phyloP scores from a whole-genome alignment of 53 echinoderm and acorn worm species.

The Patiria pectinifera region DNA sequence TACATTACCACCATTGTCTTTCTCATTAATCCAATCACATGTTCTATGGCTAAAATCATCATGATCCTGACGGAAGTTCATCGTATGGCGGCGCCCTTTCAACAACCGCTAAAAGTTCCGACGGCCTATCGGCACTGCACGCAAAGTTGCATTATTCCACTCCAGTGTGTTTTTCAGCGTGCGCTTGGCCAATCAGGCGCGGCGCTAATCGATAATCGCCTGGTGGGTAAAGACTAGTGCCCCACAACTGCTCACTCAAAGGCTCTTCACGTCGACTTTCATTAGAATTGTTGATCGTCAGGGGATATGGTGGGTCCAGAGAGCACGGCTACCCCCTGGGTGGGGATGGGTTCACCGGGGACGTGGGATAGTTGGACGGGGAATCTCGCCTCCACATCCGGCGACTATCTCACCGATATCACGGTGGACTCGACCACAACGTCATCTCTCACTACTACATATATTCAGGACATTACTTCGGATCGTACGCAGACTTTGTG shows the following conservation, averaged over 20 bases:
- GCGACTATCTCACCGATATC: conserved; percentile 37
- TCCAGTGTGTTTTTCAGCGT: conserved; percentile 10
- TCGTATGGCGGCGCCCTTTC: conserved; percentile 35
- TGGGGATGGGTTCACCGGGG: conserved; percentile 23
- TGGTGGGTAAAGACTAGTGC: conserved; percentile 19
- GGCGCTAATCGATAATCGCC: conserved; percentile 38
- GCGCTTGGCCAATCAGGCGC: conserved; percentile 42
- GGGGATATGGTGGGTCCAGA: not conserved
- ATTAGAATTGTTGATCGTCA: conserved; percentile 21
- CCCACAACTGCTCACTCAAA: not conserved
- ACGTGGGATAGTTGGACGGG: conserved; percentile 46
- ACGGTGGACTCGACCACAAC: conserved; percentile 60
- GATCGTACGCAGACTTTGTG: not conserved
- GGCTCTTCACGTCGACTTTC: conserved; percentile 15
- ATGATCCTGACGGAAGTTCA: not conserved
- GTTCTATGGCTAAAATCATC: not conserved
- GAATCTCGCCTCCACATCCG: conserved; percentile 15
- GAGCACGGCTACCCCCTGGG: conserved; percentile 45
- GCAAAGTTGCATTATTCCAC: conserved; percentile 14
- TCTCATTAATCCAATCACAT: not conserved
- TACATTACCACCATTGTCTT: too few species aligned
- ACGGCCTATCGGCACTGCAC: not conserved
- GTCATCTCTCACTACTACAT: conserved; percentile 43
- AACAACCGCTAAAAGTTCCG: not conserved
- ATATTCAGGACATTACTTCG: conserved; percentile 47